A percentile compares a stretch with the other conserved stretches of the same genome.
phyloP scores from a whole-genome alignment of 2,888 invertebrate species.

The Euzetes globulus region DNA sequence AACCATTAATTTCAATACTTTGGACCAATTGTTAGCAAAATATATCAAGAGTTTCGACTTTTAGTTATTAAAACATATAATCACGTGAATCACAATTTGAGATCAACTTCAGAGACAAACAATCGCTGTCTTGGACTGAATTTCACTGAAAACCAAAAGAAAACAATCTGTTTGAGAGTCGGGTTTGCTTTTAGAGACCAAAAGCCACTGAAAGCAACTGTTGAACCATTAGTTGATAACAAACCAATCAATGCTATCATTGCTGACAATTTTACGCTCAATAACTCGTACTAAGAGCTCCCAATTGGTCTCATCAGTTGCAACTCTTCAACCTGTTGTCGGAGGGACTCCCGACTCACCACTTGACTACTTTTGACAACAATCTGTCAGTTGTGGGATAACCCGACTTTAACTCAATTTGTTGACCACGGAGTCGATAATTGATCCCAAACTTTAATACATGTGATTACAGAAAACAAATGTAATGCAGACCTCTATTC shows the following conservation, averaged over 20 bases:
- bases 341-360: too few relatives aligned
- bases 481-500: conserved; percentile 15
- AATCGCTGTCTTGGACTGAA: not conserved
- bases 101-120: not conserved
- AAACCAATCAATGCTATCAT: not conserved
- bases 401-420: not conserved
- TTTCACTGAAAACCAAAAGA: not conserved
- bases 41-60: too few relatives aligned
- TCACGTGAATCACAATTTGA: not conserved
- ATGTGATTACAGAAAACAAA: not conserved
- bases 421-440: not conserved
- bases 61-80: too few relatives aligned
- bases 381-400: not conserved
- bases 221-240: not conserved
- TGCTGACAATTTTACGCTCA: not conserved
- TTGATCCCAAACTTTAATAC: not conserved
- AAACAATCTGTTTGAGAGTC: not conserved
- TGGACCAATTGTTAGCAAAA: not conserved
- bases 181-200: not conserved
- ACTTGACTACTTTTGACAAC: too few relatives aligned
- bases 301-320: too few relatives aligned
- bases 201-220: not conserved
- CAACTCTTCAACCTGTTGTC: too few relatives aligned
- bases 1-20: not conserved
- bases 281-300: too few relatives aligned